Conservation (phyloP, 2,113 vertebrate species). For the Alexandromys fortis region DNA sequence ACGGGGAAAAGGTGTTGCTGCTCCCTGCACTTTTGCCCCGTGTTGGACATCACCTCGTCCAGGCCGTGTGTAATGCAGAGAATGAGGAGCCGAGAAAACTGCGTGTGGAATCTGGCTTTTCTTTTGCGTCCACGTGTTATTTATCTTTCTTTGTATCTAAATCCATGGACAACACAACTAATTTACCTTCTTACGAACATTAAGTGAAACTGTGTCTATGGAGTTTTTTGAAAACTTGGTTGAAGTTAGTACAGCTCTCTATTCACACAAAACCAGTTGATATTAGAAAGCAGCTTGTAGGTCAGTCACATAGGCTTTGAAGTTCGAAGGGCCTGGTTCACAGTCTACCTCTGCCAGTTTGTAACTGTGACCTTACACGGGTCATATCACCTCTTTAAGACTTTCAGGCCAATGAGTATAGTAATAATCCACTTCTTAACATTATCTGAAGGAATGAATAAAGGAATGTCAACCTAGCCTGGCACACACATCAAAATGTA, state of each 20-base stretch:
- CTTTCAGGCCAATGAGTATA: background rate
- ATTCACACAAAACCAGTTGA: background rate
- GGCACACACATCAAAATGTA: background rate
- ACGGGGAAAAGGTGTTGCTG: background rate
- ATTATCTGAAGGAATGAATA: background rate
- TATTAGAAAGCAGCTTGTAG: background rate
- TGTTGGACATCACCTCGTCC: background rate
- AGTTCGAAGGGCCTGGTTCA: background rate
- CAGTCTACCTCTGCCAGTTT: slow-evolving; percentile 26
- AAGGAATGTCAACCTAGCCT: background rate
- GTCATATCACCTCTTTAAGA: background rate
- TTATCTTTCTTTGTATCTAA: background rate
- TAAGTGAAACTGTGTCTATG: background rate
- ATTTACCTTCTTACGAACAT: background rate
- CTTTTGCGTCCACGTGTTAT: background rate
- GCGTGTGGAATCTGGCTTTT: background rate
- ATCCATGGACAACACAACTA: background rate
- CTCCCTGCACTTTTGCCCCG: background rate
- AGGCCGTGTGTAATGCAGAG: background rate
- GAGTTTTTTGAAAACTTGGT: background rate
- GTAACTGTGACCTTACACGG: background rate
- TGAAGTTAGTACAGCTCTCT: background rate
- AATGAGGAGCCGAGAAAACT: background rate
- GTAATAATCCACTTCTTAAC: background rate
- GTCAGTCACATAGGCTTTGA: background rate